These are phyloP conservation scores for Carabus problematicus DNA, from an alignment of 2,888 invertebrate genomes.

Conservation along the genomic window DNA sequence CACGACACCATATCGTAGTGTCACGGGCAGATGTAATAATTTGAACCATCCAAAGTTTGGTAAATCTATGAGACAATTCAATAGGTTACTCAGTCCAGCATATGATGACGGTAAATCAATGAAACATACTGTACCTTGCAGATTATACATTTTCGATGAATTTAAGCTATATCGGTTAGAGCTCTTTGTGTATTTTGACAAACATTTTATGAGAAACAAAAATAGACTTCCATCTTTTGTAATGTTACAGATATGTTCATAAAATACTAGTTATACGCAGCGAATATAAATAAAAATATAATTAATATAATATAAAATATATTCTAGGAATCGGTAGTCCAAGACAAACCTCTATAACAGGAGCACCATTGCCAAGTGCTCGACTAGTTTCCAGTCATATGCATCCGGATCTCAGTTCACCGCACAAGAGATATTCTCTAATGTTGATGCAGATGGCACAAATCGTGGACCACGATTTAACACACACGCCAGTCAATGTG, in stretches of 20 bases:
- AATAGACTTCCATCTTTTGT: too few species aligned
- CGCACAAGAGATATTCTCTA: constrained; percentile 67
- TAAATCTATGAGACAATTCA: constrained; percentile 65
- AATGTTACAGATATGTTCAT: too few species aligned
- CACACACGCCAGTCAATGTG: constrained; percentile 66
- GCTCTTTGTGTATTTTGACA: too few species aligned
- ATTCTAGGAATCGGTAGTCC: constrained; percentile 57
- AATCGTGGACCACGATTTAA: constrained; percentile 73
- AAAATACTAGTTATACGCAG: too few species aligned
- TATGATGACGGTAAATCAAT: constrained; percentile 63
- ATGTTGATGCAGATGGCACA: constrained; percentile 77
- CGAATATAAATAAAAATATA: not conserved
- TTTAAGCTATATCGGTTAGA: too few species aligned
- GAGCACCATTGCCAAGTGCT: constrained; percentile 65
- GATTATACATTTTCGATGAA: too few species aligned
- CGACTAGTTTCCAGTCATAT: constrained; percentile 68
- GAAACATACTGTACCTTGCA: too few species aligned
- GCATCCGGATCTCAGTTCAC: constrained; percentile 64
- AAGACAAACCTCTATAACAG: constrained; percentile 55
- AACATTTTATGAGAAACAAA: too few species aligned
- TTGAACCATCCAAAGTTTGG: constrained; percentile 71
- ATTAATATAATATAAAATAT: not conserved
- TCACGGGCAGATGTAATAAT: constrained; percentile 83
- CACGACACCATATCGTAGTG: constrained; percentile 66
- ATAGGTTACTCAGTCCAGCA: constrained; percentile 67